Evolutionary conservation across 1,140 invertebrate genomes (phyloP).

Genomic region (Copidosoma floridanum): DNA sequence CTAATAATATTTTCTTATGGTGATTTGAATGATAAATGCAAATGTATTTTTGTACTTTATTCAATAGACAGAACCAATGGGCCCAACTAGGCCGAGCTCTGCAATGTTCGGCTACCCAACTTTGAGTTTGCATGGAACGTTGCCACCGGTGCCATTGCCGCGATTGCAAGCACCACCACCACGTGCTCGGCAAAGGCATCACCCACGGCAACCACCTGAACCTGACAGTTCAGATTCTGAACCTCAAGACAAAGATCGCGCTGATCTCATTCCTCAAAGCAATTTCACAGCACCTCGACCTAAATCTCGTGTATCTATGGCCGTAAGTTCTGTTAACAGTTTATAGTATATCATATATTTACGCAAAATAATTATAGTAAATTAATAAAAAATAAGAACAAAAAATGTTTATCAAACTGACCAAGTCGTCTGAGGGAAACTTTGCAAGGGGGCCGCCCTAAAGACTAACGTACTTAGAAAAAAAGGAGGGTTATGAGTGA

Average conservation of each 20-base stretch:
- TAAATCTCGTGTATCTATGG: constrained; percentile 72
- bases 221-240: constrained; percentile 61
- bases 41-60: constrained; percentile 24
- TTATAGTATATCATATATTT: not conserved
- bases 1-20: not conserved
- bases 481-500: too few species aligned
- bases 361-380: too few species aligned
- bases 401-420: constrained; percentile 3
- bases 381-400: not conserved
- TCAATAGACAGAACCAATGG: constrained; percentile 68
- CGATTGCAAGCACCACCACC: constrained; percentile 55
- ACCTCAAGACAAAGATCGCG: constrained; percentile 66
- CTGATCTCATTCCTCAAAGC: constrained; percentile 66
- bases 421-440: too few species aligned
- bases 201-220: constrained; percentile 46
- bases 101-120: constrained; percentile 78
- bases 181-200: constrained; percentile 40
- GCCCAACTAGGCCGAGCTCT: constrained; percentile 73
- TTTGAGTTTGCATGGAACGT: constrained; percentile 60
- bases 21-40: not conserved
- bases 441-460: too few species aligned
- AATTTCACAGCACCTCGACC: constrained; percentile 69
- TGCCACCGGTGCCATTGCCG: constrained; percentile 73
- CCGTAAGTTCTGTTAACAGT: constrained; percentile 59
- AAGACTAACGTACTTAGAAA: too few species aligned